phyloP scores from a whole-genome alignment of 2,113 vertebrate species.

The Mobula hypostoma region DNA sequence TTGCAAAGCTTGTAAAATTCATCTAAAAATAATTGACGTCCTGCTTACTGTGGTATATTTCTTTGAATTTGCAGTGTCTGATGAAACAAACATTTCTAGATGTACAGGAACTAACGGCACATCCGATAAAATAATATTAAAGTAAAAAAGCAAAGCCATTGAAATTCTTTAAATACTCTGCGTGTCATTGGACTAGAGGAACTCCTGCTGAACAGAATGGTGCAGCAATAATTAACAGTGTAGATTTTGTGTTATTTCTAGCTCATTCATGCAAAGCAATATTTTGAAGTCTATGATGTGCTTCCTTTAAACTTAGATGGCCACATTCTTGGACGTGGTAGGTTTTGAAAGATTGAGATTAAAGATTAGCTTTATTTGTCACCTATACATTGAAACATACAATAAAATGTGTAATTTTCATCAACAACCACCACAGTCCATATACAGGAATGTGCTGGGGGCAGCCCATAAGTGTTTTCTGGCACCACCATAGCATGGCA shows the following conservation, averaged over 20 bases:
- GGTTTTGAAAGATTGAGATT: not conserved
- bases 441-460: too few relatives aligned
- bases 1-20: not conserved
- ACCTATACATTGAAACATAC: too few relatives aligned
- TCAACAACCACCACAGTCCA: too few relatives aligned
- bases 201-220: not conserved
- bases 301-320: not conserved
- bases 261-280: not conserved
- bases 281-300: not conserved
- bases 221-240: not conserved
- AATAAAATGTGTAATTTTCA: too few relatives aligned
- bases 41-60: not conserved
- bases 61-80: too few relatives aligned
- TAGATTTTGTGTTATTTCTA: not conserved
- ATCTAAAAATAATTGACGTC: not conserved
- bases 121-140: not conserved
- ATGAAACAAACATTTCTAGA: not conserved
- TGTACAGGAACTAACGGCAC: not conserved
- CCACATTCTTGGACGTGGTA: not conserved
- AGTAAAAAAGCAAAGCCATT: not conserved
- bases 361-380: too few relatives aligned
- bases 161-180: not conserved
- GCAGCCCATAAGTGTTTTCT: too few relatives aligned
- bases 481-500: too few relatives aligned
- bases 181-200: not conserved